A percentile compares a stretch with the other conserved stretches of the same genome.
phyloP scores from a whole-genome alignment of 2,113 vertebrate genomes.

The Dicentrarchus labrax region DNA sequence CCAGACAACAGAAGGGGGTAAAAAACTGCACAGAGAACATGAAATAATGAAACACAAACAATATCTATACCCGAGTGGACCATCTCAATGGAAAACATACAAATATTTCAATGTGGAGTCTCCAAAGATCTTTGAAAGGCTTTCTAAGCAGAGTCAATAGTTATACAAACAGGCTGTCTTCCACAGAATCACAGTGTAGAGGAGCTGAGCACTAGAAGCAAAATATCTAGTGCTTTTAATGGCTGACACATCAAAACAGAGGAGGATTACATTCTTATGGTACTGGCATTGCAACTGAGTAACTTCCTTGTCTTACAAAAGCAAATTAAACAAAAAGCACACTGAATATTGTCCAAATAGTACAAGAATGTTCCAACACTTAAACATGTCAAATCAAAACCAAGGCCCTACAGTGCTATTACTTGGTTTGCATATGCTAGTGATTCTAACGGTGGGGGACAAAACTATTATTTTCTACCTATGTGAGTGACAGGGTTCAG shows the following conservation, averaged over 20 bases:
- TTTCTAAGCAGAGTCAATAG: slow-evolving; percentile 24
- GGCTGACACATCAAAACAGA: slow-evolving; percentile 39
- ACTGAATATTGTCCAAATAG: background rate
- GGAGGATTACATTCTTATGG: slow-evolving; percentile 33
- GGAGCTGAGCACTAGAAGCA: background rate
- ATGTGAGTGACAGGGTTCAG: too few species aligned
- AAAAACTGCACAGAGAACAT: slow-evolving; percentile 5
- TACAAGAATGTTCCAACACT: slow-evolving; percentile 9
- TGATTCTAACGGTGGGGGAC: too few species aligned
- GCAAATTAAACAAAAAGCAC: too few species aligned
- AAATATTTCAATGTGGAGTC: background rate
- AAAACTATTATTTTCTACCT: too few species aligned
- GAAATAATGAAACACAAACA: slow-evolving; percentile 29
- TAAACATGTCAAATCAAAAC: background rate
- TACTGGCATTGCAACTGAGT: background rate
- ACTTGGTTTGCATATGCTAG: too few species aligned
- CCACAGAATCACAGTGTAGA: background rate
- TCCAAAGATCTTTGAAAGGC: slow-evolving; percentile 6
- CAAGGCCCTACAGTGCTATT: too few species aligned
- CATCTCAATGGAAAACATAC: background rate
- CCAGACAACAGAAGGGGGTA: slow-evolving; percentile 21
- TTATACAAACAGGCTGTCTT: slow-evolving; percentile 18
- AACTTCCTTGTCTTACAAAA: too few species aligned
- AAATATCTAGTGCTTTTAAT: slow-evolving; percentile 8
- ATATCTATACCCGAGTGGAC: background rate